Conservation (phyloP, 2,113 vertebrate genomes). For the human (Homo sapiens) region DNA sequence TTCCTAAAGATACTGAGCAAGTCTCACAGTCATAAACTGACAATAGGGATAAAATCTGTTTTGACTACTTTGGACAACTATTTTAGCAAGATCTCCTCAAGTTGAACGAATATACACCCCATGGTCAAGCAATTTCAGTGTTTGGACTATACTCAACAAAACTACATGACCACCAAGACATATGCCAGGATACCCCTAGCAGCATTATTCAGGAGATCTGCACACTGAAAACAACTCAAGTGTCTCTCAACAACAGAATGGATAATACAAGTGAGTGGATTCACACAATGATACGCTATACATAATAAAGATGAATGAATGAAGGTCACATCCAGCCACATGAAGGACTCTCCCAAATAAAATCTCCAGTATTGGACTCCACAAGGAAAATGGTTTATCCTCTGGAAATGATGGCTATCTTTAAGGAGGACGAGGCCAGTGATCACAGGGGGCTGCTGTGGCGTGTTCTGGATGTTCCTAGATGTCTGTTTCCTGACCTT, state of each 20-base stretch:
- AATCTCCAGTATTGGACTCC: too few species aligned
- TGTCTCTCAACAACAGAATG: accelerated
- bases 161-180: neutral
- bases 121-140: too few species aligned
- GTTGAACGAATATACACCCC: accelerated
- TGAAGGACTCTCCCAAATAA: accelerated
- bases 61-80: neutral
- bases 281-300: accelerated
- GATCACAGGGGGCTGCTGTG: accelerated
- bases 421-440: neutral
- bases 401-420: accelerated
- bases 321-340: accelerated
- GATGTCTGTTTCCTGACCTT: accelerated
- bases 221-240: accelerated
- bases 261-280: accelerated
- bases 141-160: too few species aligned
- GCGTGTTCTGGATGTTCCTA: accelerated
- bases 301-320: accelerated
- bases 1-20: neutral
- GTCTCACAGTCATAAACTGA: accelerated
- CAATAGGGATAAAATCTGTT: accelerated
- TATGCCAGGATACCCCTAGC: accelerated
- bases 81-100: neutral
- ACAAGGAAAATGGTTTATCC: accelerated
- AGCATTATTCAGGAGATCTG: neutral